A percentile compares a stretch with the other conserved stretches of the same genome.
phyloP scores from a whole-genome alignment of 2,797 vertebrate genomes.

The Falco novaeseelandiae region DNA sequence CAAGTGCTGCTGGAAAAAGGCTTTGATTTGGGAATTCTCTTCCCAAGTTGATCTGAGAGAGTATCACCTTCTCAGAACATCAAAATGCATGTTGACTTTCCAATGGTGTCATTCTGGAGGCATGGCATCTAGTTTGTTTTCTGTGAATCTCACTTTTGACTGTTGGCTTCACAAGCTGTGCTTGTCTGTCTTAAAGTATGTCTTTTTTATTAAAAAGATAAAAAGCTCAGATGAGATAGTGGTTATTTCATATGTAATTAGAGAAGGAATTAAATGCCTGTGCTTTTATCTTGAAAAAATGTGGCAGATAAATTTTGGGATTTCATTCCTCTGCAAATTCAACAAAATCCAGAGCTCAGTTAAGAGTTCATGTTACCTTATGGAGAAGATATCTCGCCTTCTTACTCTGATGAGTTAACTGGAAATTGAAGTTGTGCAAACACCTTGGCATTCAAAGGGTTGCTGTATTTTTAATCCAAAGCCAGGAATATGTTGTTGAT shows the following conservation, averaged over 20 bases:
- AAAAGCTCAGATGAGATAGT: conserved; percentile 11
- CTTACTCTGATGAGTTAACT: not conserved
- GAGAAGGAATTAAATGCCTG: not conserved
- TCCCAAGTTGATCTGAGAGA: not conserved
- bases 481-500: not conserved
- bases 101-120: not conserved
- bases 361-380: not conserved
- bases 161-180: not conserved
- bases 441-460: not conserved
- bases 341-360: not conserved
- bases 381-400: not conserved
- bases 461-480: not conserved
- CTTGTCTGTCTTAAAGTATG: not conserved
- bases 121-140: rapidly evolving
- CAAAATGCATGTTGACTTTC: not conserved
- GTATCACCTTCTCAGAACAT: not conserved
- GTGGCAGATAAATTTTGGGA: conserved; percentile 1
- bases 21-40: not conserved
- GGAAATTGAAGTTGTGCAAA: not conserved
- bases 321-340: not conserved
- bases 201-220: conserved; percentile 39
- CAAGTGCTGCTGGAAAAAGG: not conserved
- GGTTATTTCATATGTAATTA: conserved; percentile 27
- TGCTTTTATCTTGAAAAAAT: conserved; percentile 32
- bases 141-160: not conserved